Evolutionary conservation across 2,113 vertebrate species (phyloP), one percentile per base, ranked within the genome.

Genomic region (Clupea harengus): DNA sequence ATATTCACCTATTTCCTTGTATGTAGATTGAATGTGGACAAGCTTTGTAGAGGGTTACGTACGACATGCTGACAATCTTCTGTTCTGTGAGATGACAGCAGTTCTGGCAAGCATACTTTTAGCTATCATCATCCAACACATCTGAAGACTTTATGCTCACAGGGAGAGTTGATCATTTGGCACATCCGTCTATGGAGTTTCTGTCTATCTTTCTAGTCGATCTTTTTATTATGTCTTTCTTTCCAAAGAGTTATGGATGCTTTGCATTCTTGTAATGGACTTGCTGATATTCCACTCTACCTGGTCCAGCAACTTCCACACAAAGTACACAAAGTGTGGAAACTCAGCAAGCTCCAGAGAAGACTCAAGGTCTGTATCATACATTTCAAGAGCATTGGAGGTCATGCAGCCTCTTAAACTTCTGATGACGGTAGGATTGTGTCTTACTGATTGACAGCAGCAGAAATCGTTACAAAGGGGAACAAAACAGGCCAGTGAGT

Each of bases 391-490:
- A 32, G 32, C 72, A 82, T 32, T 54, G 47, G 32, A 84, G 84
- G 80, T 45, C 52, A 17, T 28, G 49, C 25, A 49, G 82, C 72
- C 82, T 86, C 45, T 87, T 85, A 64, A 82, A 81, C 82, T 83
- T 86, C 57, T 83, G 87, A 87, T 86, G 85, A 83, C 81, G 81
- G 83, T 83, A 85, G 85, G 87, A 89, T 90, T 90, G 82, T 46
- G 85, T 87, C 82, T 89, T 54, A 75, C 86, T 91, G 89, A 91
- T 82, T 88, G 91, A 92, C 90, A 91, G 89, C 50, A 87, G 86
- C 81, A 86, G 88, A 92, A 90, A 87, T 92, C 88, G 90, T 87
- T 84, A 87, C 87, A 90, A 89, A 91, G 87, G 87, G 85, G 88
- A 88, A 87, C 81, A 86, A 85, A 89, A 82, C 3, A 15, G 82